phyloP scores from a whole-genome alignment of 2,797 vertebrate genomes.

The Fundulus diaphanus region DNA sequence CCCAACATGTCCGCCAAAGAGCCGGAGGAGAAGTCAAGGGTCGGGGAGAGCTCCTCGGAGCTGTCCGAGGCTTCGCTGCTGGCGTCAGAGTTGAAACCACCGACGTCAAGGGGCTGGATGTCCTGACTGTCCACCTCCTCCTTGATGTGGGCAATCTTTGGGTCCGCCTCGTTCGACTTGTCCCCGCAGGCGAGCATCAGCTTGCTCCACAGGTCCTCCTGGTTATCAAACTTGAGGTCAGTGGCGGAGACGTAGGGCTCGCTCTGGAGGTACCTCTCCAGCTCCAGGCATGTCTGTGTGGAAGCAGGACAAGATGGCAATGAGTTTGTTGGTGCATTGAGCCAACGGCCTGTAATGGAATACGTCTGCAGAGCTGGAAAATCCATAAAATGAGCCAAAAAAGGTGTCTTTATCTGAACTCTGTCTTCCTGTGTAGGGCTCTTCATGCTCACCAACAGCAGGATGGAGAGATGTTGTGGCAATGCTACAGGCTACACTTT shows the following conservation, averaged over 20 bases:
- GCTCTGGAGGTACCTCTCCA: constrained; percentile 96
- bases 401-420: constrained; percentile 26
- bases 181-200: constrained; percentile 94
- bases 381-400: constrained; percentile 28
- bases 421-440: constrained; percentile 9
- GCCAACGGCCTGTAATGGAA: constrained; percentile 21
- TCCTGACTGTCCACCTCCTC: constrained; percentile 84
- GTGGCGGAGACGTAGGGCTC: constrained; percentile 94
- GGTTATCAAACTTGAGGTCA: constrained; percentile 92
- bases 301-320: constrained; percentile 31
- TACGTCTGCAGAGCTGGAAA: constrained; percentile 17
- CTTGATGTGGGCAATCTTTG: constrained; percentile 79
- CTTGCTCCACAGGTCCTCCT: constrained; percentile 96
- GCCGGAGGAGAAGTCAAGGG: constrained; percentile 87
- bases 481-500: constrained; percentile 41
- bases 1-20: constrained; percentile 87
- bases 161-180: constrained; percentile 84
- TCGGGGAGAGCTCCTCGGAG: constrained; percentile 92
- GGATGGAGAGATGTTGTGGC: constrained; percentile 31
- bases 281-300: constrained; percentile 92
- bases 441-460: constrained; percentile 54
- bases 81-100: constrained; percentile 83
- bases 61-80: constrained; percentile 93
- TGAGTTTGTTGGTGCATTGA: constrained; percentile 21
- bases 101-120: constrained; percentile 54